These are phyloP conservation scores for Euphydryas editha DNA, from an alignment of 2,888 invertebrate species.

Conservation along the genomic window DNA sequence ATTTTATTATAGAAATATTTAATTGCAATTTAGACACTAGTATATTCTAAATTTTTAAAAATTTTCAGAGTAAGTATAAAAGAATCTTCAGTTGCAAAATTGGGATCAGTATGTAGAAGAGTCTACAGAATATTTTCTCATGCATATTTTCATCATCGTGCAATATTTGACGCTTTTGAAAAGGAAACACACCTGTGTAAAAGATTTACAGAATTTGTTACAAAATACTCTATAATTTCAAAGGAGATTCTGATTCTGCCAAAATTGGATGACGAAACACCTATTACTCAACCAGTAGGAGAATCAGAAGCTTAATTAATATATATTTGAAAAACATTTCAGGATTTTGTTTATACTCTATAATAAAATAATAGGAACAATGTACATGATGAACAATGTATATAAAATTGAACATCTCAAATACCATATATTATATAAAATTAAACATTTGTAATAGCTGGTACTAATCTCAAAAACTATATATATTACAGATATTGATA, in stretches of 20 bases:
- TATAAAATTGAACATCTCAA: no score
- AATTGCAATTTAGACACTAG: background rate
- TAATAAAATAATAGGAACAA: no score
- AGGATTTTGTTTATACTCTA: background rate
- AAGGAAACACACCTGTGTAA: constrained; percentile 97
- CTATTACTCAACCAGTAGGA: constrained; percentile 79
- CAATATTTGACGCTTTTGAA: constrained; percentile 99
- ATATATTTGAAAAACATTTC: background rate
- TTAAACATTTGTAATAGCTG: no score
- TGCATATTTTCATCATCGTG: constrained; percentile 98
- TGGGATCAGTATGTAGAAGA: constrained; percentile 98
- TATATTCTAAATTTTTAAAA: constrained; percentile 41
- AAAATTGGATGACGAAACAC: constrained; percentile 92
- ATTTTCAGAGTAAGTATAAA: constrained; percentile 96
- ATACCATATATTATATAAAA: no score
- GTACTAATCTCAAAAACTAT: no score
- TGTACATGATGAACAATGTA: no score
- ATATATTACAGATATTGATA: no score
- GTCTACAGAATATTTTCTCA: constrained; percentile 99
- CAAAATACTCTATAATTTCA: constrained; percentile 99
- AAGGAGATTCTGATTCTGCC: constrained; percentile 99
- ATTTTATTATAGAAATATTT: background rate
- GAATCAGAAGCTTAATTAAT: constrained; percentile 78
- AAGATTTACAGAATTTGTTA: constrained; percentile 98
- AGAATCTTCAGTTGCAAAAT: constrained; percentile 98